Base-by-base conservation (phyloP, 2,113 vertebrate species). In the Epinephelus lanceolatus region DNA sequence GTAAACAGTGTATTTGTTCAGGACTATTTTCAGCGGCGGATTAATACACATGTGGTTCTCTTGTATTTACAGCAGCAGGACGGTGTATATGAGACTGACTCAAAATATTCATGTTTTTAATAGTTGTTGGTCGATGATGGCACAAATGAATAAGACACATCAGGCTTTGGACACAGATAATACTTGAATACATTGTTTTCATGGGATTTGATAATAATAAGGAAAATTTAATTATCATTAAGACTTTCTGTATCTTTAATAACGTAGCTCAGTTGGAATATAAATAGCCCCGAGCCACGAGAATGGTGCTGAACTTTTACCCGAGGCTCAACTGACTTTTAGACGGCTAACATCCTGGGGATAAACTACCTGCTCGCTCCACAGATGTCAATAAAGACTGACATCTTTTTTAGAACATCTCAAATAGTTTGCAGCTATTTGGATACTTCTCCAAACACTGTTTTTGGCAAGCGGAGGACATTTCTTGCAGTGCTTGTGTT, bases 361-460 rank as follows among this genome's bases (percentile, higher is more conserved):
- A 83, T 60, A 88, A 89, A 88, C 76, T 52, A 78, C 69, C 49
- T 12, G 67, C 73, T 70, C 73, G 18, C 59, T 71, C 23, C 56
- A 10, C 52, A 49, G n/a, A 14, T 77, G 81, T 88, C 85, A 89
- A 83, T 49, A 88, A 68, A 51, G 66, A 23, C 21, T 82, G 49
- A 73, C 77, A 37, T 17, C n/a, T 47, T 25, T 74, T 40, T n/a
- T 42, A 8, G 81, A 88, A 79, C 59, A 61, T 21, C 45, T 87
- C 84, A 87, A 88, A 91, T 57, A 81, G 86, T 91, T 87, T 88
- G 78, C 53, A 81, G 87, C 82, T 86, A 77, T 92, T 92, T 88
- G 84, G 63, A 78, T 90, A 55, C 83, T 87, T 87, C 65, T 77
- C 42, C 85, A 91, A 89, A 90, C 85, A 73, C 47, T 74, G 12